These are phyloP conservation scores for Apocrypta bakeri DNA, from an alignment of 1,140 invertebrate species.

Conservation along the genomic window DNA sequence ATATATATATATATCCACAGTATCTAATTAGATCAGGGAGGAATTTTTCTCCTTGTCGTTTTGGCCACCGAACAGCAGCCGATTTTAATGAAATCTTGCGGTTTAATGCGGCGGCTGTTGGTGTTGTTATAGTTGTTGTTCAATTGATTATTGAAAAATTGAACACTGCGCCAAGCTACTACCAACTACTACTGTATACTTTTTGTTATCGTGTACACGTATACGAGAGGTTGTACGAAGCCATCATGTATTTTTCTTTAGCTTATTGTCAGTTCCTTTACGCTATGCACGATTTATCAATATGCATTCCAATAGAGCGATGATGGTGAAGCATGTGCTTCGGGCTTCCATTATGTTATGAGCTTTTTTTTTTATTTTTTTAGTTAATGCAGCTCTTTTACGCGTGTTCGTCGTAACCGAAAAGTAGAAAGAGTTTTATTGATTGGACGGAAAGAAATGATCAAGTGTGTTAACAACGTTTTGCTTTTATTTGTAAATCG, in stretches of 20 bases:
- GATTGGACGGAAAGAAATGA: no score
- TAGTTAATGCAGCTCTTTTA: neutral
- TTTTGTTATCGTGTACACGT: neutral
- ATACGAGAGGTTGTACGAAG: neutral
- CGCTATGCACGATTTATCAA: neutral
- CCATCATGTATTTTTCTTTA: neutral
- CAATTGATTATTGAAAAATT: neutral
- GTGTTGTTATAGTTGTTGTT: neutral
- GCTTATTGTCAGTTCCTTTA: neutral
- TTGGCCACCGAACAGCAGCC: neutral
- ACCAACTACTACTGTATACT: neutral
- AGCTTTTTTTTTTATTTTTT: neutral
- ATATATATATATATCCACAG: neutral
- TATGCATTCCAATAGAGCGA: neutral
- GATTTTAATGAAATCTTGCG: neutral
- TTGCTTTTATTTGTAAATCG: no score
- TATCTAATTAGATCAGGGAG: neutral
- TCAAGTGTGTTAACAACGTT: no score
- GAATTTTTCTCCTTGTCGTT: slow-evolving; percentile 4
- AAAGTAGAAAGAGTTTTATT: no score
- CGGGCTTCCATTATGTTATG: no score
- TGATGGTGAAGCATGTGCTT: neutral
- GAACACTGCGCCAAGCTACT: no score
- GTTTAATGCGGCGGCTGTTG: neutral
- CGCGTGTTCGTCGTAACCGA: neutral